Percentiles rank a stretch among this genome's conserved stretches.
Evolutionary conservation across 2,797 vertebrate genomes (phyloP).

Genomic region (Hydrophis major): DNA sequence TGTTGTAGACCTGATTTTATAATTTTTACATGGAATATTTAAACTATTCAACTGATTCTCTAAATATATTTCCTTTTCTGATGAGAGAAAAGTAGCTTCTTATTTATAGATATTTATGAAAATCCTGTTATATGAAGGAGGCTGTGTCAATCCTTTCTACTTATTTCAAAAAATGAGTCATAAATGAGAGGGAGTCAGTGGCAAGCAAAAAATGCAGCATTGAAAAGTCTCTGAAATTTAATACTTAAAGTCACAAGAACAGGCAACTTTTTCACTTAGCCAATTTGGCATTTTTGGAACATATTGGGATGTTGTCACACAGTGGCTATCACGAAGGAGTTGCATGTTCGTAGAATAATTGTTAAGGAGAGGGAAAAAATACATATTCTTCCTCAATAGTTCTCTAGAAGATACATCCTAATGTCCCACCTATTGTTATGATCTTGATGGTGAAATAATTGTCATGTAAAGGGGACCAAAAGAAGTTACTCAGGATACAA

Average conservation of each 20-base stretch:
- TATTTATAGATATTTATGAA: conserved; percentile 7
- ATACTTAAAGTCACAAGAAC: background rate
- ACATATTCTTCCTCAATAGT: background rate
- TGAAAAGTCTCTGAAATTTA: conserved; percentile 10
- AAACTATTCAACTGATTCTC: conserved; percentile 4
- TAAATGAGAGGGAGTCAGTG: background rate
- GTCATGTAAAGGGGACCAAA: background rate
- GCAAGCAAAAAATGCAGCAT: background rate
- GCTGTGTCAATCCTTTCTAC: background rate
- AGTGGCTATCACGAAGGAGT: background rate
- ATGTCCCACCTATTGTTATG: background rate
- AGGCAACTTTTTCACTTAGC: background rate
- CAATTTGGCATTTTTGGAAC: background rate
- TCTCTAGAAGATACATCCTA: background rate
- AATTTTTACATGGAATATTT: conserved; percentile 18
- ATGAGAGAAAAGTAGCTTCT: background rate
- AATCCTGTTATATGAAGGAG: background rate
- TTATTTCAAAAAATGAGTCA: conserved; percentile 20
- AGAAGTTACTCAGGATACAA: background rate
- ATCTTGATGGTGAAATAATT: background rate
- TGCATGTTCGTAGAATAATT: background rate
- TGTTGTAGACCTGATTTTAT: conserved; percentile 23
- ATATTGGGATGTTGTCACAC: background rate
- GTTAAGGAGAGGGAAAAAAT: background rate
- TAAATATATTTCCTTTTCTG: background rate